Conservation (phyloP, 2,888 invertebrate species). For the Dimorphilus gyrociliatus region DNA sequence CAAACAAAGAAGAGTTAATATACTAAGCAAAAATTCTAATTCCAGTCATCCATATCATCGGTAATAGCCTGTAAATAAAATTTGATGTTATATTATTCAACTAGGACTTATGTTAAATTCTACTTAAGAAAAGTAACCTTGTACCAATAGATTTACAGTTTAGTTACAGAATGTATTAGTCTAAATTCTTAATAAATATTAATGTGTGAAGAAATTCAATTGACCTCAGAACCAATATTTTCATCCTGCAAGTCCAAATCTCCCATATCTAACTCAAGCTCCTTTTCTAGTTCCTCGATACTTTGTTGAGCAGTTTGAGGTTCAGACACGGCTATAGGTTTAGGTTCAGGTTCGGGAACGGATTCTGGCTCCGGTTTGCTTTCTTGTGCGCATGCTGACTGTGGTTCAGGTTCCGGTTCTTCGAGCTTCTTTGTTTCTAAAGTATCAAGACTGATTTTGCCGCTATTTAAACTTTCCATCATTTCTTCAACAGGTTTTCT, state of each 20-base stretch:
- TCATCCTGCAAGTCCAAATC: conserved; percentile 64
- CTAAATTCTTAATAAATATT: no score
- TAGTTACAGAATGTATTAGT: conserved; percentile 8
- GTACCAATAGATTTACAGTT: no score
- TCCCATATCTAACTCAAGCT: conserved; percentile 67
- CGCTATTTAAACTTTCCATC: conserved; percentile 45
- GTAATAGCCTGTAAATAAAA: conserved; percentile 4
- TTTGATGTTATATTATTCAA: no score
- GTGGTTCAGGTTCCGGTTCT: conserved; percentile 6
- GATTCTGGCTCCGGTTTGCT: neutral
- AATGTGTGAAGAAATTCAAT: no score
- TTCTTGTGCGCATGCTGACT: neutral
- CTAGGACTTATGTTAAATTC: no score
- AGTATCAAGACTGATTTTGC: conserved; percentile 39
- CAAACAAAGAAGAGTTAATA: no score
- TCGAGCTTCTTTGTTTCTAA: conserved; percentile 11
- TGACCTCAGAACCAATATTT: conserved; percentile 55
- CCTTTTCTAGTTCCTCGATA: conserved; percentile 44
- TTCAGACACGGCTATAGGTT: neutral
- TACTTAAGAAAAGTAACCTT: no score
- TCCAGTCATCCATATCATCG: conserved; percentile 6
- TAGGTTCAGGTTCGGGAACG: neutral
- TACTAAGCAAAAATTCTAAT: conserved; percentile 3
- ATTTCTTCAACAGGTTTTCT: conserved; percentile 56
- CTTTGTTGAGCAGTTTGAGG: conserved; percentile 32